phyloP scores from a whole-genome alignment of 2,888 invertebrate species.

The Cheiracanthium punctorium region DNA sequence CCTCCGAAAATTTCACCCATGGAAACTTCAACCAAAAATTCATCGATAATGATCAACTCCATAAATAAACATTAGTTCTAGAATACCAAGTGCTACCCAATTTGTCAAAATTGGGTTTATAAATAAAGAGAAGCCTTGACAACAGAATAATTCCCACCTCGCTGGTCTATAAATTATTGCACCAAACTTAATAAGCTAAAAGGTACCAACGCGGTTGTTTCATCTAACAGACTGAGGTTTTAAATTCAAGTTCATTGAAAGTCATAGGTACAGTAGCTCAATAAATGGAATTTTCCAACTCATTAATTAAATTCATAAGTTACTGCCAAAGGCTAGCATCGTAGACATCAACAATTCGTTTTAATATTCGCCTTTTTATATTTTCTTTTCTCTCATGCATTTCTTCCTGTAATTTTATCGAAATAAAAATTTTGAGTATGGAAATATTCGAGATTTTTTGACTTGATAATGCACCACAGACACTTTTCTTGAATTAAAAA shows the following conservation, averaged over 20 bases:
- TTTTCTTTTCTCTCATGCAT: too few species aligned
- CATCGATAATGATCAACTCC: conserved; percentile 58
- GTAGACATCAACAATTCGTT: too few species aligned
- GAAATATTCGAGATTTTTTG: too few species aligned
- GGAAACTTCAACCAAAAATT: conserved; percentile 36
- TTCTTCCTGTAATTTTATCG: too few species aligned
- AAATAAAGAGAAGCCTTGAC: conserved; percentile 51
- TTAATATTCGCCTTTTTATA: too few species aligned
- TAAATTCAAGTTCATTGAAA: not conserved
- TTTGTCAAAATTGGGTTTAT: conserved; percentile 59
- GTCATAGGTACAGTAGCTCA: not conserved
- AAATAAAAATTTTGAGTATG: too few species aligned
- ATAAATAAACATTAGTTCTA: conserved; percentile 57
- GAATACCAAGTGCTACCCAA: conserved; percentile 47
- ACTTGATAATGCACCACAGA: too few species aligned
- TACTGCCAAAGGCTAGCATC: too few species aligned
- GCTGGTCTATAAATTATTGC: conserved; percentile 39
- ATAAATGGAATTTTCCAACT: not conserved
- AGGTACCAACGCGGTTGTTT: conserved; percentile 6
- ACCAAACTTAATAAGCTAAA: conserved; percentile 15
- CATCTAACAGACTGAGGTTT: not conserved
- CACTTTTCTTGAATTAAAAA: too few species aligned
- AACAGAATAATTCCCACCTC: conserved; percentile 48
- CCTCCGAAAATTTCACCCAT: conserved; percentile 13
- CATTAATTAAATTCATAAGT: not conserved